Evolutionary conservation across 2,797 vertebrate species (phyloP).

Genomic region (Sparidentex hasta): DNA sequence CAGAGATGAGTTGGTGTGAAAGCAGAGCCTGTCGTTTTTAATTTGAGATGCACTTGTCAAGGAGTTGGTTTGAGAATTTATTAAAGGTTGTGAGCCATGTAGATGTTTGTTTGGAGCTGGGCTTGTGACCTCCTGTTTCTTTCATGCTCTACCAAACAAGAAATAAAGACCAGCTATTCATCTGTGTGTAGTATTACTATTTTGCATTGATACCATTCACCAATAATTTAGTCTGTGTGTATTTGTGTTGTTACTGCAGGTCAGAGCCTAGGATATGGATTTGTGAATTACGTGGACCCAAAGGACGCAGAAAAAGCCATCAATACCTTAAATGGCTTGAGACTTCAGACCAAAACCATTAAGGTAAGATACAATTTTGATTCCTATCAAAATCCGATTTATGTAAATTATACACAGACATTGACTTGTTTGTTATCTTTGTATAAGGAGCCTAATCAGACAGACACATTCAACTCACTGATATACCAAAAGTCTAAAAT

Average conservation of each 20-base stretch:
- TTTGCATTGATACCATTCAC: neutral
- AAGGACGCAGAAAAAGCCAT: constrained; percentile 99
- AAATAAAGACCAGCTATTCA: neutral
- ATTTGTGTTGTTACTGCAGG: constrained; percentile 82
- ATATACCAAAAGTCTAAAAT: constrained; percentile 24
- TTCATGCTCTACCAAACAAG: constrained; percentile 14
- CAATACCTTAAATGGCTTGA: constrained; percentile 97
- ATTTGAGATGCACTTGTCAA: constrained; percentile 52
- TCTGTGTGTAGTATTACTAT: neutral
- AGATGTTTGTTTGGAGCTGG: constrained; percentile 13
- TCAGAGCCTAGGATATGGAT: constrained; percentile 98
- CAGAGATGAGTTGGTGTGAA: constrained; percentile 60
- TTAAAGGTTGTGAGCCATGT: constrained; percentile 13
- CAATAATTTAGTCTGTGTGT: too few relatives aligned
- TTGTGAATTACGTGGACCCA: constrained; percentile 98
- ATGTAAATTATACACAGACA: neutral
- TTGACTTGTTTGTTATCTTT: neutral
- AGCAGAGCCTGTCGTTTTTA: constrained; percentile 60
- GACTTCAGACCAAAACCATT: constrained; percentile 99
- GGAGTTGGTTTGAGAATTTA: constrained; percentile 33
- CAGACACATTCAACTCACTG: constrained; percentile 5
- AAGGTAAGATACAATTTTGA: constrained; percentile 87
- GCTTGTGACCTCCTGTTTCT: constrained; percentile 19
- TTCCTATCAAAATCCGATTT: too few relatives aligned
- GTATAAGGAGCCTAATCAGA: neutral